Evolutionary conservation across 64 coral and sea anemone genomes (phyloP).

Genomic region (Anthopleura sola): DNA sequence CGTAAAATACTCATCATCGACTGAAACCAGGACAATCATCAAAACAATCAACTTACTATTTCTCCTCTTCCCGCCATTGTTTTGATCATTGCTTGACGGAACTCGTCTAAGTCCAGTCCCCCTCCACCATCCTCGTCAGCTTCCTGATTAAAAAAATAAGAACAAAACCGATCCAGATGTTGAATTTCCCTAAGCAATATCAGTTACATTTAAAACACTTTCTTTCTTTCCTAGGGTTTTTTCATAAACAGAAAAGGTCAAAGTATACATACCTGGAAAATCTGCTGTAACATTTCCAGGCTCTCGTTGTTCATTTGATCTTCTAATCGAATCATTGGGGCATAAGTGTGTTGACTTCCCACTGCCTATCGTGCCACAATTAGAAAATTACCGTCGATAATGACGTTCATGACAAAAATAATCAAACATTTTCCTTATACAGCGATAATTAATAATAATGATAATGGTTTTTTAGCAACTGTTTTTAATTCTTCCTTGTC

Average conservation of each 20-base stretch:
- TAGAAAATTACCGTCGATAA: not conserved
- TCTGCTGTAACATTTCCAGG: slow-evolving; percentile 81
- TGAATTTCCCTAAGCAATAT: not conserved
- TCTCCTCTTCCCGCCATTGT: slow-evolving; percentile 81
- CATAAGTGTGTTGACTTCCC: not conserved
- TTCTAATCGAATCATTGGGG: slow-evolving; percentile 56
- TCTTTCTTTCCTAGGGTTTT: not conserved
- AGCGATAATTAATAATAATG: not conserved
- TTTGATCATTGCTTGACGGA: slow-evolving; percentile 88
- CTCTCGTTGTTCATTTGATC: slow-evolving; percentile 99
- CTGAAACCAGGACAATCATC: too few species aligned
- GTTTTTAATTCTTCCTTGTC: too few species aligned
- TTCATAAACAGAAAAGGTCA: not conserved
- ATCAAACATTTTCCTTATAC: not conserved
- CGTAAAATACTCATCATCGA: too few species aligned
- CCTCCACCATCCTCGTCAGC: slow-evolving; percentile 97
- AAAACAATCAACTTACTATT: slow-evolving; percentile 70
- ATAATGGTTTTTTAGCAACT: too few species aligned
- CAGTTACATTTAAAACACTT: not conserved
- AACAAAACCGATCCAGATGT: not conserved
- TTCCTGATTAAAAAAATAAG: slow-evolving; percentile 45
- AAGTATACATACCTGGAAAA: slow-evolving; percentile 74
- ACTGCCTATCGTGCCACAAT: not conserved
- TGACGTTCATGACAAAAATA: not conserved
- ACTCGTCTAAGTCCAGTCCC: slow-evolving; percentile 93